These are phyloP conservation scores for Calosoma granatense DNA, from an alignment of 1,140 invertebrate genomes.

Conservation along the genomic window DNA sequence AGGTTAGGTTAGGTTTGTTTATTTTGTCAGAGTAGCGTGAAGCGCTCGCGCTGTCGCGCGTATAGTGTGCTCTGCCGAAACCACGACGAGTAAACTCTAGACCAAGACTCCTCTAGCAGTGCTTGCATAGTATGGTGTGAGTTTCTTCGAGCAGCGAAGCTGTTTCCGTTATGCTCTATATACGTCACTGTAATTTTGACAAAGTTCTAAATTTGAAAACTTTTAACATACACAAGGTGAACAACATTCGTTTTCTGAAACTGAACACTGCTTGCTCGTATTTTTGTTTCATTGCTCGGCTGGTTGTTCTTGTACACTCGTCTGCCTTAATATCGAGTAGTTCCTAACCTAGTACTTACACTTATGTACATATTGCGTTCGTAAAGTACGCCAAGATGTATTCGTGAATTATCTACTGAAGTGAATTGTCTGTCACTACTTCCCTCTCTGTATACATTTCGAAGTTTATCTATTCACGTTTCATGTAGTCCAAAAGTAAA, in stretches of 20 bases:
- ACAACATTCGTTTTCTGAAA: not conserved
- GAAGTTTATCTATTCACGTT: not conserved
- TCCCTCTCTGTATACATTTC: not conserved
- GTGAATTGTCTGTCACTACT: not conserved
- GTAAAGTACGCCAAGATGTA: not conserved
- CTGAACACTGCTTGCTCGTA: not conserved
- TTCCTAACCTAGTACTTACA: not conserved
- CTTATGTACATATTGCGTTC: not conserved
- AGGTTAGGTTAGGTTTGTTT: no score
- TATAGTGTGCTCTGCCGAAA: no score
- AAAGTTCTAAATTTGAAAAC: not conserved
- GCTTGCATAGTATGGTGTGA: no score
- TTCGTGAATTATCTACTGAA: not conserved
- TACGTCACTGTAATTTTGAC: not conserved
- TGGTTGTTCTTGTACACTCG: not conserved
- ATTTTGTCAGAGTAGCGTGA: no score
- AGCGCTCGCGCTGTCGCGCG: no score
- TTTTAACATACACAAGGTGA: not conserved
- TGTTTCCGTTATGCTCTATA: not conserved
- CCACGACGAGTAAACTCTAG: no score
- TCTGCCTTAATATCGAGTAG: not conserved
- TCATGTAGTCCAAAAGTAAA: not conserved
- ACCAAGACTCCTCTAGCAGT: no score
- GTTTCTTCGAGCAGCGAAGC: no score
- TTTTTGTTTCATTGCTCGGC: not conserved